phyloP scores from a whole-genome alignment of 2,797 vertebrate species.

The Pristis pectinata region DNA sequence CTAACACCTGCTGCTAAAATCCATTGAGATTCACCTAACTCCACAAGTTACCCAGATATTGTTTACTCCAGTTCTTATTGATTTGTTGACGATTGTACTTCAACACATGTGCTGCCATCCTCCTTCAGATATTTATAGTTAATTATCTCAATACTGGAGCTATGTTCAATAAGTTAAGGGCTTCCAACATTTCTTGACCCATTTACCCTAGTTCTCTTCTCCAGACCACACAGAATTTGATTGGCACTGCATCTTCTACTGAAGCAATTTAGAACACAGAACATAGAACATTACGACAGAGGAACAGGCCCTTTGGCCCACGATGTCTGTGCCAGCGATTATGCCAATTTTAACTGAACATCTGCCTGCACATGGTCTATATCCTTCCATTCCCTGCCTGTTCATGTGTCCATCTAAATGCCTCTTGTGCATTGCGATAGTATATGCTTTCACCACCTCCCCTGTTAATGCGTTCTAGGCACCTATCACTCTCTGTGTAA shows the following conservation, averaged over 20 bases:
- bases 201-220: neutral
- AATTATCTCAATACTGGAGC: neutral
- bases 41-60: neutral
- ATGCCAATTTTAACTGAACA: too few relatives aligned
- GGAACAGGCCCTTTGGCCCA: too few relatives aligned
- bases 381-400: too few relatives aligned
- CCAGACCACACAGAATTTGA: neutral
- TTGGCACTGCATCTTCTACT: neutral
- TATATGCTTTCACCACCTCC: too few relatives aligned
- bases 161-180: neutral
- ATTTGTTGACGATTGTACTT: neutral
- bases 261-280: too few relatives aligned
- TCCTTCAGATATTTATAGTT: neutral
- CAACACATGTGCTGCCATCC: neutral
- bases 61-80: neutral
- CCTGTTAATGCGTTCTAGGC: too few relatives aligned
- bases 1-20: neutral
- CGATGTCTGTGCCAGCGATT: too few relatives aligned
- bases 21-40: neutral
- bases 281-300: too few relatives aligned
- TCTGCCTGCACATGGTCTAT: too few relatives aligned
- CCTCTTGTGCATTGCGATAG: too few relatives aligned
- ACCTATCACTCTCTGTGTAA: too few relatives aligned
- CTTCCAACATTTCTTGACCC: neutral
- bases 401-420: too few relatives aligned